Base-by-base conservation (phyloP, 2,113 vertebrate species). In the Sinocyclocheilus anophthalmus region DNA sequence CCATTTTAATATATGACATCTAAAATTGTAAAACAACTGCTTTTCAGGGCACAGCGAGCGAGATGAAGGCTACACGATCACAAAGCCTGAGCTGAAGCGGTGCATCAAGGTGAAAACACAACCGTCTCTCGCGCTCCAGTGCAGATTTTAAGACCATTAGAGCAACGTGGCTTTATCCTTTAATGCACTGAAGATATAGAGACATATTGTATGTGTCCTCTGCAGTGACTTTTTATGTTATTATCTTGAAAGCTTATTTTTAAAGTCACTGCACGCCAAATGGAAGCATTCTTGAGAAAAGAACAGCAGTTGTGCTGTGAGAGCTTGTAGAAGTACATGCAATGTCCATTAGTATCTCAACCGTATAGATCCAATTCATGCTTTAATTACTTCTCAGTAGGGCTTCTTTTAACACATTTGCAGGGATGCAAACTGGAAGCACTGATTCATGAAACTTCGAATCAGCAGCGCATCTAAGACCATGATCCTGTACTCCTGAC, bases 181-280 rank as follows among this genome's bases (percentile, higher is more conserved):
- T 77, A 85, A 85, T 85, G 84, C 73, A 77, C 73, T 69, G 84
- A n/a, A 77, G 84, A 78, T 78, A 65, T 50, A 77, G 18, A 63
- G 73, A 53, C 30, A 2, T 53, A 67, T 53, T 67, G 59, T 53
- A 20, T 85, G 42, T 76, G 75, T 85, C 73, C 73, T 77, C 83
- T 65, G 73, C 84, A 18, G 55, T 57, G 55, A 24, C 39, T 75
- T 61, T 76, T 84, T 85, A 63, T 84, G n/a, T 33, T 76, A 77
- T 85, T 67, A 65, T 48, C 57, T 65, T 84, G 59, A 84, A 70
- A 73, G 83, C 57, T 42, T 65, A 30, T 61, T 63, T 84, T 77
- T 50, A 22, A 76, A 77, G 59, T 78, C 59, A 67, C 26, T 9
- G 76, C 42, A 50, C 30, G 57, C 26, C 83, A 67, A 50, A 39